A percentile compares a stretch with the other conserved stretches of the same genome.
Evolutionary conservation across 2,113 vertebrate genomes (phyloP).

Genomic region (Ciconia stormi): DNA sequence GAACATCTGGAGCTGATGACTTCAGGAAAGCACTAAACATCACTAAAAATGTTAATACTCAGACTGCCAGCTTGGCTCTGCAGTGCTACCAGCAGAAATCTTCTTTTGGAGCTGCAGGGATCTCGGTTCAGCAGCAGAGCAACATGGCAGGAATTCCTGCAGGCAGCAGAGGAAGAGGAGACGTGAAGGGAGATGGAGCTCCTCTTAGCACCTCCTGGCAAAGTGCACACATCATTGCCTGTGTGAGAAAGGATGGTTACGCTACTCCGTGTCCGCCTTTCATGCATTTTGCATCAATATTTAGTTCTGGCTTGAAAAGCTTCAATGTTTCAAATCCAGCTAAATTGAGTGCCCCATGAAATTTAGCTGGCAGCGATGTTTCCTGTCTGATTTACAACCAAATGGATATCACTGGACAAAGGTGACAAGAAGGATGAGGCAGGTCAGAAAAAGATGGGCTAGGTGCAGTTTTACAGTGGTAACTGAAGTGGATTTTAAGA

Average conservation of each 20-base stretch:
- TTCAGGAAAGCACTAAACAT: neutral
- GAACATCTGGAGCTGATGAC: neutral
- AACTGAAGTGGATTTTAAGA: neutral
- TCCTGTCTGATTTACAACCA: neutral
- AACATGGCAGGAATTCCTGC: neutral
- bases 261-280: accelerated
- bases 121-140: neutral
- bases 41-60: neutral
- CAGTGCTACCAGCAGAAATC: neutral
- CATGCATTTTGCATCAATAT: neutral
- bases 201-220: neutral
- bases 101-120: neutral
- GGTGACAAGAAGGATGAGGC: neutral
- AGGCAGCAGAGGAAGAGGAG: neutral
- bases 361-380: neutral
- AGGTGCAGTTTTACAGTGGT: neutral
- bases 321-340: neutral
- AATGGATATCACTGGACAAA: neutral
- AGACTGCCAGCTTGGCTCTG: neutral
- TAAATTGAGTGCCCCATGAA: neutral
- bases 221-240: neutral
- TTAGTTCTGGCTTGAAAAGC: neutral
- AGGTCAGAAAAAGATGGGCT: neutral
- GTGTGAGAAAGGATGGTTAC: neutral
- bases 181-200: neutral